Conservation (phyloP, 2,113 vertebrate species). For the Marmota monax region DNA sequence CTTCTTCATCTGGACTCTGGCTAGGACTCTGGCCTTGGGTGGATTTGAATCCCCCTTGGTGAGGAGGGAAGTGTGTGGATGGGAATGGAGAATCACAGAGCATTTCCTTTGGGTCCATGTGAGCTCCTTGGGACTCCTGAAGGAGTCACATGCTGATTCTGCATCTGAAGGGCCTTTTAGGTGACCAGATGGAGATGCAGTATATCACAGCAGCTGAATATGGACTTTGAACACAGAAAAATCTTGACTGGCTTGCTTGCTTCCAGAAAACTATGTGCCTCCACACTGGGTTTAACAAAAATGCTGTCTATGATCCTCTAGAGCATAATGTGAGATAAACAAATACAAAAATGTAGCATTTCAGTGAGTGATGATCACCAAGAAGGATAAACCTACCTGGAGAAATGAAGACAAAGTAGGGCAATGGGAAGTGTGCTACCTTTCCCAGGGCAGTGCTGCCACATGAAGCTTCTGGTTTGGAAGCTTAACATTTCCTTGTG, state of each 20-base stretch:
- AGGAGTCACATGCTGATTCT: neutral
- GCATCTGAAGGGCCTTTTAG: neutral
- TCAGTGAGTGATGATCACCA: neutral
- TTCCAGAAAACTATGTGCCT: neutral
- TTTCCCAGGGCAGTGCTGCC: neutral
- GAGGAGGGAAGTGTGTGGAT: neutral
- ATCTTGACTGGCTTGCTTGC: neutral
- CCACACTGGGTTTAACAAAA: neutral
- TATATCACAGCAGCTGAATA: neutral
- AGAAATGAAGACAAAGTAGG: neutral
- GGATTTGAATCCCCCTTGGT: neutral
- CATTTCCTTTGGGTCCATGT: neutral
- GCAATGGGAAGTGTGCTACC: neutral
- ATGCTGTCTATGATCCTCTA: neutral
- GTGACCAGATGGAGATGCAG: neutral
- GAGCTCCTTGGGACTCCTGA: too few species aligned
- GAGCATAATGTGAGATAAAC: neutral
- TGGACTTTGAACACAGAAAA: neutral
- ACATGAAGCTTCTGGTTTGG: neutral
- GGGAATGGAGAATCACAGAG: neutral
- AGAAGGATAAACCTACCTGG: neutral
- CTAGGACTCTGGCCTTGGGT: neutral
- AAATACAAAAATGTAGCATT: neutral
- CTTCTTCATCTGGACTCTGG: neutral
- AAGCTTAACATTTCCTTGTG: neutral